Percentiles rank a stretch among this genome's conserved stretches.
Conservation (phyloP, 64 coral and sea anemone genomes). For the Actinia tenebrosa region DNA sequence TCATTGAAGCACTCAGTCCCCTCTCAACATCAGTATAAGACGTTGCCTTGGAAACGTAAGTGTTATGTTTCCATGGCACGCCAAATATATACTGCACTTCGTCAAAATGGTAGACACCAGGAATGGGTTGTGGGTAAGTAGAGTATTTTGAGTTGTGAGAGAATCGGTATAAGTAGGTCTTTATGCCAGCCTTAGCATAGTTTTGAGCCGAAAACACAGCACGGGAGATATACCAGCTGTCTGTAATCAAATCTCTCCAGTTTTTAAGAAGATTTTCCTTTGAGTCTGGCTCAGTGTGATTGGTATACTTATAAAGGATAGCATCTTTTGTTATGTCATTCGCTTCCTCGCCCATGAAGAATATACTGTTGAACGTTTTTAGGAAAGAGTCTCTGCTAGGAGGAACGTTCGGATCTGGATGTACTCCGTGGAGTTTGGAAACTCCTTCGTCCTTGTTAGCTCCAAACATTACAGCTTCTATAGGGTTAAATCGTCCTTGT, state of each 20-base stretch:
- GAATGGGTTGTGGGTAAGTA: background rate
- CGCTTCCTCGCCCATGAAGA: background rate
- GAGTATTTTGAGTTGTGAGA: slow-evolving; percentile 11
- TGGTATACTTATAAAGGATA: slow-evolving; percentile 26
- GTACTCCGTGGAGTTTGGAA: background rate
- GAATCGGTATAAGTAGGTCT: slow-evolving; percentile 20
- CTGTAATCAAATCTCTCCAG: slow-evolving; percentile 2
- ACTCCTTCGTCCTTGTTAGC: slow-evolving; percentile 19
- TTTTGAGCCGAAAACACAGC: slow-evolving; percentile 3
- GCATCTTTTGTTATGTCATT: slow-evolving; percentile 8
- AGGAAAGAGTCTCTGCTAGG: background rate
- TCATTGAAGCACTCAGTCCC: background rate
- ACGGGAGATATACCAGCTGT: background rate
- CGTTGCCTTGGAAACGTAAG: background rate
- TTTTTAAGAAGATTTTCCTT: background rate
- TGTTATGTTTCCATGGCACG: slow-evolving; percentile 7
- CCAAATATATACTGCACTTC: slow-evolving; percentile 32
- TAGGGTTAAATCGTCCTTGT: slow-evolving; percentile 7
- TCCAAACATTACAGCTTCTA: slow-evolving; percentile 28
- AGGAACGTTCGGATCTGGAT: background rate
- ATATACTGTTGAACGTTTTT: background rate
- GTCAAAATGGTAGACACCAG: slow-evolving; percentile 25
- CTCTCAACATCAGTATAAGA: slow-evolving; percentile 23
- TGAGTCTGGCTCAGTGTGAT: slow-evolving; percentile 32
- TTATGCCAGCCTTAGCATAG: slow-evolving; percentile 17